Evolutionary conservation across 2,113 vertebrate species (phyloP).

Genomic region (Rhynchopsitta pachyrhyncha): DNA sequence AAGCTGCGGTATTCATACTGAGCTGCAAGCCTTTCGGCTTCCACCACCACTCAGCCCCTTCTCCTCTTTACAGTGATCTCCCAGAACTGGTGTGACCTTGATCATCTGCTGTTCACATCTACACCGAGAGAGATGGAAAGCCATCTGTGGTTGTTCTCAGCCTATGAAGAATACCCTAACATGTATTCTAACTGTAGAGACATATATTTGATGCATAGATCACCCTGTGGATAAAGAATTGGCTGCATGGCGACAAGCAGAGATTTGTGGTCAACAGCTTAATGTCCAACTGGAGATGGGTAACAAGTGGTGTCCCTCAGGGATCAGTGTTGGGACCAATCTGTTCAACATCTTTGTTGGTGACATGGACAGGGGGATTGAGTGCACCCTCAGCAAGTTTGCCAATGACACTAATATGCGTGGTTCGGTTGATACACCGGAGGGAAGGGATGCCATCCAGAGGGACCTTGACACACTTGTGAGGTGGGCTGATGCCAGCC

Average conservation of each 20-base stretch:
- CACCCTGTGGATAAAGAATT: background rate
- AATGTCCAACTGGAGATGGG: background rate
- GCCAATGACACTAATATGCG: background rate
- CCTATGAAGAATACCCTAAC: background rate
- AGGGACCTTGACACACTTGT: background rate
- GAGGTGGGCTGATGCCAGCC: no score
- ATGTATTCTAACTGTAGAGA: accelerated
- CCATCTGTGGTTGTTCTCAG: background rate
- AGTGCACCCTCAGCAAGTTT: background rate
- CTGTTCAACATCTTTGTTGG: background rate
- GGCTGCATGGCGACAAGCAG: background rate
- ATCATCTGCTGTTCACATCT: background rate
- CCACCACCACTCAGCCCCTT: background rate
- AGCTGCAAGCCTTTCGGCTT: background rate
- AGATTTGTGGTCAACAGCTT: background rate
- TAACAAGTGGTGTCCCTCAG: background rate
- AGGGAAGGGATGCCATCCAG: background rate
- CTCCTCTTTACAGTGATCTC: background rate
- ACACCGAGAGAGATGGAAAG: accelerated
- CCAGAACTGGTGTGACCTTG: background rate
- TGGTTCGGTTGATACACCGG: background rate
- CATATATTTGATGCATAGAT: background rate
- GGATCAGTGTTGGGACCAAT: background rate
- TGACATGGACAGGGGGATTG: background rate
- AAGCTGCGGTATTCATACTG: background rate